A percentile compares a stretch with the other conserved stretches of the same genome.
phyloP scores from a whole-genome alignment of 2,888 invertebrate species.

The Odontocolon sp. region DNA sequence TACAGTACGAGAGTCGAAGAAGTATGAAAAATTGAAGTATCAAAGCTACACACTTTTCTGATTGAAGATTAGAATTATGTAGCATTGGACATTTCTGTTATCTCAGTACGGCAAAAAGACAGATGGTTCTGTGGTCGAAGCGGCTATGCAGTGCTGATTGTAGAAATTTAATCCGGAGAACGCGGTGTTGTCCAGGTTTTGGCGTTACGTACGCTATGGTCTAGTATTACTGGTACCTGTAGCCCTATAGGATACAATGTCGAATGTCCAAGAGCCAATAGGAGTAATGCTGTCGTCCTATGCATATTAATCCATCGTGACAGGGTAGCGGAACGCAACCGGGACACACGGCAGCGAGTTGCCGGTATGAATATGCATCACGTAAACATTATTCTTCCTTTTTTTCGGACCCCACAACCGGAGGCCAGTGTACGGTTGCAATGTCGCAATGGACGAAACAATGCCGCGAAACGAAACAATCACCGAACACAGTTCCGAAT shows the following conservation, averaged over 20 bases:
- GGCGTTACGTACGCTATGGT: neutral
- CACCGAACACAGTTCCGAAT: conserved; percentile 40
- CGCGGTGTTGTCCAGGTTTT: neutral
- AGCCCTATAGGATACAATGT: conserved; percentile 43
- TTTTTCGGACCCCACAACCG: conserved; percentile 2
- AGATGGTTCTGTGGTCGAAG: neutral
- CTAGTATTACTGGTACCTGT: conserved; percentile 22
- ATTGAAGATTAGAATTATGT: too few species aligned
- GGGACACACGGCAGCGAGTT: conserved; percentile 59
- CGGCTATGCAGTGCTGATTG: neutral
- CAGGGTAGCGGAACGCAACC: conserved; percentile 54
- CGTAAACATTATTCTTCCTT: conserved; percentile 68
- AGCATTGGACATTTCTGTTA: neutral
- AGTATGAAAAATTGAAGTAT: too few species aligned
- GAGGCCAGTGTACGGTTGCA: conserved; percentile 56
- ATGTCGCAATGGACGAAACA: conserved; percentile 62
- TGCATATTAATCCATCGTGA: conserved; percentile 76
- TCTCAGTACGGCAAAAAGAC: neutral
- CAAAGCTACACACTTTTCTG: too few species aligned
- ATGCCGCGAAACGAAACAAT: conserved; percentile 55
- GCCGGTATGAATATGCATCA: conserved; percentile 73
- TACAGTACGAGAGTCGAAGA: too few species aligned
- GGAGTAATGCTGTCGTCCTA: conserved; percentile 70
- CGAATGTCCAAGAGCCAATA: conserved; percentile 58
- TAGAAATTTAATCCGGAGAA: conserved; percentile 8